Evolutionary conservation across 2,888 invertebrate species (phyloP), one percentile per base, ranked within the genome.

Genomic region (Microplitis deprimator): DNA sequence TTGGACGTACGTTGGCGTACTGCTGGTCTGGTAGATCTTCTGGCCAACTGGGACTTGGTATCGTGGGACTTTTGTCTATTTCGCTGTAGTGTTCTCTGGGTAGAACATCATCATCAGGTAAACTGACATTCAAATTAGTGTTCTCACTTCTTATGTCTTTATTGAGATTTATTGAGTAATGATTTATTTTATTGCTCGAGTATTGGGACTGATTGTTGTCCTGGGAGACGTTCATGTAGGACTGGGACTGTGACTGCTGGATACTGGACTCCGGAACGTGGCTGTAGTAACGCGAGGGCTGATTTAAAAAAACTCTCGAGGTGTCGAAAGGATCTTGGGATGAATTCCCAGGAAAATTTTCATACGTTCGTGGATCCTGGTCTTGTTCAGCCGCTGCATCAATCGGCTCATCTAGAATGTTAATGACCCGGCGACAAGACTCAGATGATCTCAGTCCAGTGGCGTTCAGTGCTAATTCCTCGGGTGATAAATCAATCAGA

Each of bases 401-500:
- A 29, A 89, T 89, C 0, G 89, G 90, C 41, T 90, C 89, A 77
- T 89, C 90, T 0, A 89, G 84, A 59, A 90, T 89, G 70, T 89
- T 90, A 0, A 89, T 84, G 0, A 89, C 88, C n/a, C 87, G 84
- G 1, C 84, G 84, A 77, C 84, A 87, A 1, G 82, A 77, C 50
- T 50, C 50, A 0, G 83, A 77, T 10, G 83, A 77, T 10, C 82
- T 85, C 0, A 81, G 77, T 16, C 82, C 82, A 6, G 78, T 78
- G 0, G 79, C 76, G 5, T 85, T 86, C 6, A 85, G 85, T 0
- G 87, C 87, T 20, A 88, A 78, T 77, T 92, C 89, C 84, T 93
- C 91, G 70, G 95, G 91, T 79, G 95, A 92, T 85, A 96, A 91
- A 87, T 96, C 96, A 65, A 96, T 95, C 16, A 96, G 89, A 78